These are phyloP conservation scores for Allygus modestus DNA, from an alignment of 2,888 invertebrate species.

Conservation along the genomic window DNA sequence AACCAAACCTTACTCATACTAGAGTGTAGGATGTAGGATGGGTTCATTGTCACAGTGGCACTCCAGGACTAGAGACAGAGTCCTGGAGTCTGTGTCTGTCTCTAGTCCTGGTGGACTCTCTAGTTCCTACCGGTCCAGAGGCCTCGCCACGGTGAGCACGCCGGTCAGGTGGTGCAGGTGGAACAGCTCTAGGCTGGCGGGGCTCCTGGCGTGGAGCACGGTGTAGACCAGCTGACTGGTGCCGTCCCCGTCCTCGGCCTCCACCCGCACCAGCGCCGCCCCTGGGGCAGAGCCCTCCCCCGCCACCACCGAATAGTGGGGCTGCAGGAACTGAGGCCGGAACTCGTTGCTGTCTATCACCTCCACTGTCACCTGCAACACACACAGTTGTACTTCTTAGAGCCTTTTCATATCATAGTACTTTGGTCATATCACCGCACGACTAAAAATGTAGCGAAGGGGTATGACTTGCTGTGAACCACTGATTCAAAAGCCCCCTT, in stretches of 20 bases:
- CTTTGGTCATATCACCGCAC: too few species aligned
- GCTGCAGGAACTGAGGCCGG: conserved; percentile 86
- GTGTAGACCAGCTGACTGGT: conserved; percentile 87
- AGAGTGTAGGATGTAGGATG: too few species aligned
- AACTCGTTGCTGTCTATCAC: conserved; percentile 93
- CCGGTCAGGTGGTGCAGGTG: conserved; percentile 89
- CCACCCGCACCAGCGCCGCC: conserved; percentile 81
- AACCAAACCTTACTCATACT: too few species aligned
- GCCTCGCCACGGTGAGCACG: conserved; percentile 82
- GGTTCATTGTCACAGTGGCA: too few species aligned
- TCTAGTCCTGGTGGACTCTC: too few species aligned
- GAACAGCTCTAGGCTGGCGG: conserved; percentile 85
- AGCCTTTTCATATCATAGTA: too few species aligned
- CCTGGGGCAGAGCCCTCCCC: conserved; percentile 87
- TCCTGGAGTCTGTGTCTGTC: too few species aligned
- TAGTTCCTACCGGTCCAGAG: conserved; percentile 86
- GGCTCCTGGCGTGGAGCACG: conserved; percentile 85
- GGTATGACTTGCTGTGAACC: too few species aligned
- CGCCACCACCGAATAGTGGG: conserved; percentile 84
- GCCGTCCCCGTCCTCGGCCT: conserved; percentile 83
- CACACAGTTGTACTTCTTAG: background rate
- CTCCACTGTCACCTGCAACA: conserved; percentile 81
- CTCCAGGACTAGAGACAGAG: too few species aligned
- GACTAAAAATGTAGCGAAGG: too few species aligned
- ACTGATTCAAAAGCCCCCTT: background rate